Conservation (phyloP, 2,888 invertebrate species). For the Harmothoe impar region DNA sequence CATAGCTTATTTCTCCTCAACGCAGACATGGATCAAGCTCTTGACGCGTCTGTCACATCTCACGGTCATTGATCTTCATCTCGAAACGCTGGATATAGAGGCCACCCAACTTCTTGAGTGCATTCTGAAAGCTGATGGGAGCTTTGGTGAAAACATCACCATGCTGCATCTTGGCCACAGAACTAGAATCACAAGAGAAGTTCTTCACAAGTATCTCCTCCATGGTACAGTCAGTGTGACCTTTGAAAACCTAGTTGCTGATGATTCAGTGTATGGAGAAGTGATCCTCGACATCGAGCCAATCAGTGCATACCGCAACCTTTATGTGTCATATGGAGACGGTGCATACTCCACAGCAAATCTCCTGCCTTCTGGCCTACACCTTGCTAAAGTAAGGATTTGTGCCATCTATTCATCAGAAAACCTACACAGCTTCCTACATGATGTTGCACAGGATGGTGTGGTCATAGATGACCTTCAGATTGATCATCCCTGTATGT, state of each 20-base stretch:
- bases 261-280: background rate
- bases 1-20: background rate
- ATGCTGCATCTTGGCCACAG: conserved; percentile 33
- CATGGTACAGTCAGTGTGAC: background rate
- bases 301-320: background rate
- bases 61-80: background rate
- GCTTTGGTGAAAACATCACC: background rate
- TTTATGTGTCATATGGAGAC: conserved; percentile 1
- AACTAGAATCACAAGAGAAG: background rate
- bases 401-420: background rate
- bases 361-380: background rate
- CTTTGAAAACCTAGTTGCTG: background rate
- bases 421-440: background rate
- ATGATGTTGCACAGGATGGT: background rate
- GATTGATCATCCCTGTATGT: background rate
- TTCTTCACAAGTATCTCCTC: background rate
- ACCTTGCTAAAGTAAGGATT: background rate
- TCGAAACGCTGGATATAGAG: background rate
- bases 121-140: background rate
- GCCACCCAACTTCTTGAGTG: background rate
- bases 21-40: background rate
- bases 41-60: background rate
- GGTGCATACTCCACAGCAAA: background rate
- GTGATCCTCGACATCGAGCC: background rate
- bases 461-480: conserved; percentile 20